These are phyloP conservation scores for Barypeithes pellucidus DNA, from an alignment of 2,888 invertebrate genomes.

Conservation along the genomic window DNA sequence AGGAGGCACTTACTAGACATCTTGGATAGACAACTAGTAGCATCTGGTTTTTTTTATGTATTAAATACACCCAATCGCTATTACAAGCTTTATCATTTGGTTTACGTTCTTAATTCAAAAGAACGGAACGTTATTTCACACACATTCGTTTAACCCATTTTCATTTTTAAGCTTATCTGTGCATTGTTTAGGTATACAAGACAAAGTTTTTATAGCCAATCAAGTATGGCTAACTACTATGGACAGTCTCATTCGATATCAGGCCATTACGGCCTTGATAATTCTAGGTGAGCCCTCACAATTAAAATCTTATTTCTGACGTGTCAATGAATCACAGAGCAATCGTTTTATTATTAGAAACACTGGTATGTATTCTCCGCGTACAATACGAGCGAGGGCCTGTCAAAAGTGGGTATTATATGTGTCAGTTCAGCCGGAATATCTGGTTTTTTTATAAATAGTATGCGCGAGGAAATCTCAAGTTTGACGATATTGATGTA, in stretches of 20 bases:
- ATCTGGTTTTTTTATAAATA: too few species aligned
- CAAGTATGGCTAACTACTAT: slow-evolving; percentile 68
- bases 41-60: neutral
- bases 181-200: slow-evolving; percentile 69
- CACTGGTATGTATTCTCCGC: too few species aligned
- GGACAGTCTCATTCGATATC: slow-evolving; percentile 69
- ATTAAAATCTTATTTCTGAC: slow-evolving; percentile 15
- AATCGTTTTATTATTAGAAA: neutral
- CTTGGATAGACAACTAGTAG: slow-evolving; percentile 8
- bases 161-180: slow-evolving; percentile 49
- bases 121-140: slow-evolving; percentile 13
- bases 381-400: too few species aligned
- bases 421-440: too few species aligned
- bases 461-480: too few species aligned
- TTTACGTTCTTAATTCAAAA: neutral
- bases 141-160: slow-evolving; percentile 32
- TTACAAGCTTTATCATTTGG: slow-evolving; percentile 14
- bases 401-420: too few species aligned
- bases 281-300: slow-evolving; percentile 68
- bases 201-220: slow-evolving; percentile 71
- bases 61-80: slow-evolving; percentile 9
- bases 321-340: slow-evolving; percentile 1
- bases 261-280: slow-evolving; percentile 69
- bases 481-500: too few species aligned
- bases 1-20: too few species aligned